Evolutionary conservation across 2,113 vertebrate genomes (phyloP), one percentile per base, ranked within the genome.

Genomic region (Stomatorhinus ivindoensis): DNA sequence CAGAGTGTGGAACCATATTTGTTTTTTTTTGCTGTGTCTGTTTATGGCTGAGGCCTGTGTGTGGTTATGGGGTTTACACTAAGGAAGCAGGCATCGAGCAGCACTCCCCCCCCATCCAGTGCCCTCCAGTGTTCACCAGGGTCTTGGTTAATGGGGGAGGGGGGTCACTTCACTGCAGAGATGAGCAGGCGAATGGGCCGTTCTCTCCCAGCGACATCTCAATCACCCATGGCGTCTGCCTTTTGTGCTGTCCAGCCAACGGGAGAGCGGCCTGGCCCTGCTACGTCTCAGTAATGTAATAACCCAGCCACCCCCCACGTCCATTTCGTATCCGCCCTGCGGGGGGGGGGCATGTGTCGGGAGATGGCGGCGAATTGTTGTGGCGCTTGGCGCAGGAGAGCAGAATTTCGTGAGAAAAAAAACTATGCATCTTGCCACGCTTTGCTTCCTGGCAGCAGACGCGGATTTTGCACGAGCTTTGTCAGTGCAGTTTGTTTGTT

Each of bases 271-370:
- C 27, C 0, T 21, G 44, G 88, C 27, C 44, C 19, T 53, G 21
- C 31, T 21, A 24, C 27, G 6, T 89, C 73, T 39, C 69, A 19
- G 46, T 89, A 89, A 89, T 89, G 47, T 82, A 89, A 85, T 55
- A 85, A 55, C 51, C n/a, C 21, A 8, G 1, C 24, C 17, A 3
- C 27, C 31, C 19, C 39, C 58, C 55, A 24, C 1, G 21, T 31
- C 24, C 46, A 47, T 13, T 88, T 44, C 11, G 35, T 88, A 58
- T 35, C 31, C 21, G 31, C 24, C 55, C 27, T 65, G 39, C 1
- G 53, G n/a, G 61, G 69, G 24, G 42, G 24, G 44, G 69, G 15
- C 58, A 58, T 47, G 83, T 61, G 53, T 50, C 39, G 44, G 39
- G 17, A 84, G 80, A 84, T 46, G 44, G 42, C 21, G 17, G 21